Percentiles rank a stretch among this genome's conserved stretches.
Conservation (phyloP, 2,113 vertebrate genomes). For the Tinamus guttatus region DNA sequence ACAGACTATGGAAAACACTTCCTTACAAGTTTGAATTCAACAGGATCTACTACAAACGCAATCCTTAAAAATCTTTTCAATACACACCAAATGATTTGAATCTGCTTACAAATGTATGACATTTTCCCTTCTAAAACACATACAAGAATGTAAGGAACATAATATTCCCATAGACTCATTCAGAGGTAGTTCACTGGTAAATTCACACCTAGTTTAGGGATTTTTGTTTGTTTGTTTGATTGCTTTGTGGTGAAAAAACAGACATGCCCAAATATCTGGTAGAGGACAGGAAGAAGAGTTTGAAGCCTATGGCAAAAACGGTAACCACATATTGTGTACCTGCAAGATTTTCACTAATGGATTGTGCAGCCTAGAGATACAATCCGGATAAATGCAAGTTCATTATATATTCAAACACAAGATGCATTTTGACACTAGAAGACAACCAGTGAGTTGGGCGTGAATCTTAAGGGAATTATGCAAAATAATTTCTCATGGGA, state of each 20-base stretch:
- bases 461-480: not conserved
- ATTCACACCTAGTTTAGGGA: not conserved
- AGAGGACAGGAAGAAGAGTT: not conserved
- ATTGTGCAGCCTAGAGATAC: not conserved
- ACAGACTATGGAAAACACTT: not conserved
- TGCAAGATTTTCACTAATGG: constrained; percentile 12
- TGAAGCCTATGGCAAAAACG: not conserved
- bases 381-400: not conserved
- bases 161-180: not conserved
- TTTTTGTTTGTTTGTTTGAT: too few relatives aligned
- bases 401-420: not conserved
- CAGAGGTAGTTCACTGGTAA: not conserved
- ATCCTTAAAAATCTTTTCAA: not conserved
- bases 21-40: not conserved
- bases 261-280: not conserved
- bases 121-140: not conserved
- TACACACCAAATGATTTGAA: not conserved
- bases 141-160: not conserved
- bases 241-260: not conserved
- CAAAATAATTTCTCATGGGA: not conserved
- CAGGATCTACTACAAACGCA: not conserved
- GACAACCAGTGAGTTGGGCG: not conserved
- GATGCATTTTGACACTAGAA: not conserved
- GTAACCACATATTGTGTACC: not conserved
- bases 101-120: not conserved